These are phyloP conservation scores for Idaea biselata DNA, from an alignment of 2,888 invertebrate genomes.

Conservation along the genomic window DNA sequence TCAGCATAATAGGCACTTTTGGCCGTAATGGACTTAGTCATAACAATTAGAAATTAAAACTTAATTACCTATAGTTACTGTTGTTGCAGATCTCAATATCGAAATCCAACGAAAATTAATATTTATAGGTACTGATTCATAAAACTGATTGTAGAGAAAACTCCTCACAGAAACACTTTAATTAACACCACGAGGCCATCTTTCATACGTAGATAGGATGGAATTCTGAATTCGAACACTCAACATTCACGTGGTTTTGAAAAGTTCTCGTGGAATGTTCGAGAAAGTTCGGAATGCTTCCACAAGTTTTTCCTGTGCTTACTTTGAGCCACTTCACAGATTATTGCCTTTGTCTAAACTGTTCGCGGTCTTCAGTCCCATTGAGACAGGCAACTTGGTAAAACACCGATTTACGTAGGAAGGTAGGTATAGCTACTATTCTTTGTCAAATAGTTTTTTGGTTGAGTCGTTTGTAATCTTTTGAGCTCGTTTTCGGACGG, in stretches of 20 bases:
- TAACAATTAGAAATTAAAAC: too few species aligned
- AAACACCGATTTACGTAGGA: background rate
- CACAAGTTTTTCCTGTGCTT: constrained; percentile 30
- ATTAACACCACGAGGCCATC: background rate
- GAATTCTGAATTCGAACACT: background rate
- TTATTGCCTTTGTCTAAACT: constrained; percentile 21
- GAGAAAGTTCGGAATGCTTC: constrained; percentile 31
- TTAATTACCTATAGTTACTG: too few species aligned
- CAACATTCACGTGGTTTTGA: constrained; percentile 1
- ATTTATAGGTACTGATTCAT: too few species aligned
- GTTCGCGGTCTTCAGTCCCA: background rate
- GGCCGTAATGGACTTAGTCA: too few species aligned
- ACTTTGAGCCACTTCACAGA: constrained; percentile 28
- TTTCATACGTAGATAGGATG: background rate
- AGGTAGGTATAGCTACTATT: background rate
- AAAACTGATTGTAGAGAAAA: background rate
- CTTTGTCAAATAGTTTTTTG: background rate
- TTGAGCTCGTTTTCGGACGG: background rate
- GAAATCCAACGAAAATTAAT: too few species aligned
- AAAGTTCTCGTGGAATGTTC: constrained; percentile 22
- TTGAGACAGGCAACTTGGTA: background rate
- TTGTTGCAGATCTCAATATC: too few species aligned
- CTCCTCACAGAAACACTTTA: background rate
- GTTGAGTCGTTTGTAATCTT: background rate
- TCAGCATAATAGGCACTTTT: too few species aligned